phyloP scores from a whole-genome alignment of 1,140 invertebrate genomes.

The Ptiloglossa arizonensis region DNA sequence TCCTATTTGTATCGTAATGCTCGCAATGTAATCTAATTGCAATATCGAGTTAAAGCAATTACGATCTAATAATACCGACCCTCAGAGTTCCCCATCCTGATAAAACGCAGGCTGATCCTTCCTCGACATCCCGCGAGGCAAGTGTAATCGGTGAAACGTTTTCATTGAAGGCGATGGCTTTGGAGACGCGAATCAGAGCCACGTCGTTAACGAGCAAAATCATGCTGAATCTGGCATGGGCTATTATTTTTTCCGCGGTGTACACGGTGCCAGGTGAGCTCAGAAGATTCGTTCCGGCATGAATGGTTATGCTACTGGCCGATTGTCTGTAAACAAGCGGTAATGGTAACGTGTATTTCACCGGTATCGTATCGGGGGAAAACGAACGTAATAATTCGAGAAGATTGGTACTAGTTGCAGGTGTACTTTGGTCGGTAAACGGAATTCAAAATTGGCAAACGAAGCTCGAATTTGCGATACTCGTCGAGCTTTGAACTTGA shows the following conservation, averaged over 20 bases:
- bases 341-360: too few relatives aligned
- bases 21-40: neutral
- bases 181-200: conserved; percentile 77
- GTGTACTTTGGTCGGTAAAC: too few relatives aligned
- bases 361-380: too few relatives aligned
- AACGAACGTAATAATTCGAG: neutral
- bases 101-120: conserved; percentile 64
- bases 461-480: neutral
- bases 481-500: neutral
- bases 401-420: neutral
- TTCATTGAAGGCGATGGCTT: conserved; percentile 68
- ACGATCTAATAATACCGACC: neutral
- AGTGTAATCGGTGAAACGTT: conserved; percentile 72
- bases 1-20: neutral
- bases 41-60: neutral
- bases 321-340: neutral
- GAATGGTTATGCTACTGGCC: conserved; percentile 48
- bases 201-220: conserved; percentile 79
- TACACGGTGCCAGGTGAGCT: conserved; percentile 64
- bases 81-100: conserved; percentile 79
- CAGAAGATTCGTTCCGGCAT: conserved; percentile 69
- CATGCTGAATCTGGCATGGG: conserved; percentile 74
- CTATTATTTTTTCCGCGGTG: conserved; percentile 62
- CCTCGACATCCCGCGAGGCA: conserved; percentile 8
- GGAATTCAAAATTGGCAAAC: neutral